Conservation (phyloP, 2,888 invertebrate genomes). For the Cryptops parisi region DNA sequence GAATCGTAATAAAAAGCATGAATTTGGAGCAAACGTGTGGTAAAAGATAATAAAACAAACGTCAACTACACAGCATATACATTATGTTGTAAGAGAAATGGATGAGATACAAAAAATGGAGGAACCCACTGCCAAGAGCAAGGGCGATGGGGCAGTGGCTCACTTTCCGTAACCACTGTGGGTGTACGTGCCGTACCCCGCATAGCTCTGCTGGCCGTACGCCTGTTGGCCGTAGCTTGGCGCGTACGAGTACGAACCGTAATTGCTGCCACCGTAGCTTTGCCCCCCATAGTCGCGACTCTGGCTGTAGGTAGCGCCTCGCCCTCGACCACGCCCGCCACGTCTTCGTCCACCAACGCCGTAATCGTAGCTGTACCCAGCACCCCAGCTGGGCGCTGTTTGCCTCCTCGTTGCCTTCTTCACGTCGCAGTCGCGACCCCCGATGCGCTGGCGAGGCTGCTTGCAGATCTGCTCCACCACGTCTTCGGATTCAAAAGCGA, state of each 20-base stretch:
- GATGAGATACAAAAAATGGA: too few species aligned
- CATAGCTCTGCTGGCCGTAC: conserved; percentile 4
- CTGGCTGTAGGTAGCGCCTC: conserved; percentile 4
- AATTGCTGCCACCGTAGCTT: not conserved
- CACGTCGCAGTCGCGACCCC: conserved; percentile 13
- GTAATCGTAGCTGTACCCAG: conserved; percentile 8
- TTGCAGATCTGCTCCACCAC: conserved; percentile 12
- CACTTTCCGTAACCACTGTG: conserved; percentile 12
- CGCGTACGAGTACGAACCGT: not conserved
- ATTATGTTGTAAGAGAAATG: too few species aligned
- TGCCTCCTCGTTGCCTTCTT: conserved; percentile 12
- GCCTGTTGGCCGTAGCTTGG: conserved; percentile 3
- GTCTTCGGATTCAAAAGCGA: conserved; percentile 13
- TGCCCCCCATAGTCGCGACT: conserved; percentile 1
- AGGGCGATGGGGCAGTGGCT: too few species aligned
- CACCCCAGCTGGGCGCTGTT: conserved; percentile 2
- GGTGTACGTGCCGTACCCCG: conserved; percentile 9
- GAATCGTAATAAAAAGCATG: too few species aligned
- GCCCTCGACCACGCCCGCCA: conserved; percentile 1
- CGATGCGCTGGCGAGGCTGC: conserved; percentile 12
- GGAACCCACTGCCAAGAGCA: too few species aligned
- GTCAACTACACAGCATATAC: too few species aligned
- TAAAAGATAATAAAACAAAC: too few species aligned
- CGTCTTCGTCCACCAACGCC: conserved; percentile 8
- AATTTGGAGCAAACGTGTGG: too few species aligned